phyloP scores from a whole-genome alignment of 2,888 invertebrate genomes.

The Limnephilus rhombicus region DNA sequence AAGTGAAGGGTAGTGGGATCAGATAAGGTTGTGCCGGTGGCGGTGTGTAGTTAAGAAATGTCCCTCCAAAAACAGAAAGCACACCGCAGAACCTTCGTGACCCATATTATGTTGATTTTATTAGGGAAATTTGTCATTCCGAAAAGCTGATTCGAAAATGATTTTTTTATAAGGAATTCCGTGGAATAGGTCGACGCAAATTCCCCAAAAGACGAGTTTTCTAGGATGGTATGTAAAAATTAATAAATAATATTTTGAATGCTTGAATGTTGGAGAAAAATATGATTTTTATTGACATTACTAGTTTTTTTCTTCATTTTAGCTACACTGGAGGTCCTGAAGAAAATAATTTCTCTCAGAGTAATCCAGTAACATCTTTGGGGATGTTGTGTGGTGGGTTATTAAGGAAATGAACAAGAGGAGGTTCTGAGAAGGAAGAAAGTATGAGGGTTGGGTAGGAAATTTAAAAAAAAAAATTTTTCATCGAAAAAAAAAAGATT shows the following conservation, averaged over 20 bases:
- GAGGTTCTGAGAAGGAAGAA: no score
- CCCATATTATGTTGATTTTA: background rate
- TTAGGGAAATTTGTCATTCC: conserved; percentile 9
- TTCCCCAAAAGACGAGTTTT: background rate
- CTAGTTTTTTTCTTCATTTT: background rate
- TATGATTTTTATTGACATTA: background rate
- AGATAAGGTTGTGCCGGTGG: background rate
- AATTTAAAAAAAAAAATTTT: no score
- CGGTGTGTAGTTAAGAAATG: background rate
- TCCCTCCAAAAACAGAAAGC: background rate
- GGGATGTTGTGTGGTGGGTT: no score
- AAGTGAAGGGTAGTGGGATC: background rate
- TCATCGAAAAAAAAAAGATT: no score
- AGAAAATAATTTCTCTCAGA: no score
- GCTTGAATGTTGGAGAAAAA: background rate
- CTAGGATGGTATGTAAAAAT: background rate
- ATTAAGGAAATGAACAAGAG: no score
- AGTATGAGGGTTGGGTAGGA: no score
- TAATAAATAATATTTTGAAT: background rate
- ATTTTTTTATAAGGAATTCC: background rate
- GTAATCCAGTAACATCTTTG: no score
- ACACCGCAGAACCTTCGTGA: background rate
- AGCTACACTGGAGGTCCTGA: no score
- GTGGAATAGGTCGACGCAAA: background rate
- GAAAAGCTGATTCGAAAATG: conserved; percentile 3